These are phyloP conservation scores for Cercopithecus mona DNA, from an alignment of 2,113 vertebrate genomes.

Conservation along the genomic window DNA sequence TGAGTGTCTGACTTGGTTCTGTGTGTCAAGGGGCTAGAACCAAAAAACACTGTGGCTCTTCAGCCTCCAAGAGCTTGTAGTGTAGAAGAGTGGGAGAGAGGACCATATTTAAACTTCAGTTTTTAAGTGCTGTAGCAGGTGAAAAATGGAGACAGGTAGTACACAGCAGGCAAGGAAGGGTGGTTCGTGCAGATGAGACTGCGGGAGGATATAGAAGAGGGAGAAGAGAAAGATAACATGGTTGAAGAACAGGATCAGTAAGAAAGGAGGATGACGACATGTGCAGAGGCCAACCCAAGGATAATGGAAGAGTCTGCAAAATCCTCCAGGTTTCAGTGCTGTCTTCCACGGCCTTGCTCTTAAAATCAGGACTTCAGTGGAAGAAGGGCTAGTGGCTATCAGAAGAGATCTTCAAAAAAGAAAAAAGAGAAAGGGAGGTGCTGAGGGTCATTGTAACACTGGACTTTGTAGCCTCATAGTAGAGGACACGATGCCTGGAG, in stretches of 20 bases:
- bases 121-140: not conserved
- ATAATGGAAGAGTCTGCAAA: not conserved
- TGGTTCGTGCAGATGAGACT: not conserved
- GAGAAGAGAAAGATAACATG: not conserved
- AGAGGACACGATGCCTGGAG: not conserved
- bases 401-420: not conserved
- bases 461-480: not conserved
- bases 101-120: not conserved
- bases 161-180: not conserved
- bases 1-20: not conserved
- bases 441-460: not conserved
- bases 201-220: fast-evolving
- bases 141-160: not conserved
- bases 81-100: not conserved
- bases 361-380: not conserved
- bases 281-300: not conserved
- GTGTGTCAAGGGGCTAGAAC: not conserved
- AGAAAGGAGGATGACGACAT: not conserved
- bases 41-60: not conserved
- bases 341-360: not conserved
- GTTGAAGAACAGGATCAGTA: not conserved
- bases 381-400: not conserved
- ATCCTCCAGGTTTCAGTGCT: not conserved
- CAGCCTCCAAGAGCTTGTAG: not conserved
- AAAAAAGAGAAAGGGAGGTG: not conserved